Percentiles rank a stretch among this genome's conserved stretches.
phyloP scores from a whole-genome alignment of 92 coral and sea anemone genomes.

The Phenganax stokvisi region DNA sequence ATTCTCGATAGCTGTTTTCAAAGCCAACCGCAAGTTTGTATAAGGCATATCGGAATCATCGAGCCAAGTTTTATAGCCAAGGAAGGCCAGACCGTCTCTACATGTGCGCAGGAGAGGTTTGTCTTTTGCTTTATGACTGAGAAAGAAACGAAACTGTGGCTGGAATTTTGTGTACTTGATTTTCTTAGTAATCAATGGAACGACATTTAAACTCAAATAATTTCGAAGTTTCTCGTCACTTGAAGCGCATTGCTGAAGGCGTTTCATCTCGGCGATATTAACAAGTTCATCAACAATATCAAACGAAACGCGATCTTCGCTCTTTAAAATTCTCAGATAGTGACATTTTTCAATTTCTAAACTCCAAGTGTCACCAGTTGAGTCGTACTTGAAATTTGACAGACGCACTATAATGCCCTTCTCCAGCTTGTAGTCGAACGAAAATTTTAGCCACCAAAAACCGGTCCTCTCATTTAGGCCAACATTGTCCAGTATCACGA shows the following conservation, averaged over 20 bases:
- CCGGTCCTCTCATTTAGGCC: constrained; percentile 54
- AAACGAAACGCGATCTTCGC: constrained; percentile 53
- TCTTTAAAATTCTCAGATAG: constrained; percentile 49
- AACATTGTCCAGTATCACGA: constrained; percentile 46
- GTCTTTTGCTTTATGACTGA: constrained; percentile 65
- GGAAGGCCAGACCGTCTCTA: constrained; percentile 56
- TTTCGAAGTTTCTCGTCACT: constrained; percentile 50
- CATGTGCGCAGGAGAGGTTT: constrained; percentile 65
- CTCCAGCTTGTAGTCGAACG: constrained; percentile 57
- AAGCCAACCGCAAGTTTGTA: constrained; percentile 35
- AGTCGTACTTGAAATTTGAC: constrained; percentile 54
- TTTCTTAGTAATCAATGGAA: constrained; percentile 56
- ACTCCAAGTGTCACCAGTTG: constrained; percentile 46
- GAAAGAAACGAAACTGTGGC: constrained; percentile 63
- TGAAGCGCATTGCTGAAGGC: constrained; percentile 39
- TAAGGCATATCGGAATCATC: constrained; percentile 53
- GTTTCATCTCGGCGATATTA: constrained; percentile 46
- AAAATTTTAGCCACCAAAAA: constrained; percentile 61
- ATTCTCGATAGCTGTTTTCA: constrained; percentile 49
- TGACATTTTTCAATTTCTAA: constrained; percentile 56
- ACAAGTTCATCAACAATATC: constrained; percentile 59
- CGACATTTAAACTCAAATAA: constrained; percentile 52
- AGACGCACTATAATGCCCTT: constrained; percentile 54
- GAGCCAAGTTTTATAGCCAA: constrained; percentile 62
- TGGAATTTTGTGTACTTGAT: constrained; percentile 55